These are phyloP conservation scores for Protobothrops flavoviridis DNA, from an alignment of 2,113 vertebrate genomes.

Conservation along the genomic window DNA sequence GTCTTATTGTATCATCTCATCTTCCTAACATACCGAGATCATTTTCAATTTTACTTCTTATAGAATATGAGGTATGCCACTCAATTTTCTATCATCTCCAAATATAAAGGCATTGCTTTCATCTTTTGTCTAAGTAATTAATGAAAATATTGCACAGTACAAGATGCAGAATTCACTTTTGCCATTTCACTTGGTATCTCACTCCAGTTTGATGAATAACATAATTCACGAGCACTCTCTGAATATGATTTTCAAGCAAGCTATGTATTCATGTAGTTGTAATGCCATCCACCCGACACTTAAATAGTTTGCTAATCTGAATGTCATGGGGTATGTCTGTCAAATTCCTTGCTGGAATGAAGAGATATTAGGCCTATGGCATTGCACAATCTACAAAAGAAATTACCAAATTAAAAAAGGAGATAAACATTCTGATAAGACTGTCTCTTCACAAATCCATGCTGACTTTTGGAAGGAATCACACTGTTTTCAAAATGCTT, in stretches of 20 bases:
- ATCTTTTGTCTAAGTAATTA: neutral
- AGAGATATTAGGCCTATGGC: neutral
- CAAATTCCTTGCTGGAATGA: neutral
- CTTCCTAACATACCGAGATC: neutral
- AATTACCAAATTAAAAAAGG: neutral
- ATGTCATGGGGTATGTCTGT: neutral
- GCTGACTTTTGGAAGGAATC: neutral
- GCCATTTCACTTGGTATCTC: neutral
- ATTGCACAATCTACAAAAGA: neutral
- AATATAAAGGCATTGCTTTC: neutral
- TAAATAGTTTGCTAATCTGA: neutral
- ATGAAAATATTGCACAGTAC: neutral
- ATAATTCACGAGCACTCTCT: neutral
- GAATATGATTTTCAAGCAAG: neutral
- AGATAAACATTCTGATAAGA: neutral
- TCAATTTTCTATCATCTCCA: neutral
- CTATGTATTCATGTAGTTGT: neutral
- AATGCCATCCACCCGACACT: neutral
- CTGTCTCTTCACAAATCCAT: neutral
- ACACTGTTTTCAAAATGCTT: neutral
- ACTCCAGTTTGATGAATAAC: neutral
- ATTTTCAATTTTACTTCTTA: neutral
- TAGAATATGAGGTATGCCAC: neutral
- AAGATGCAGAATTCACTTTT: neutral
- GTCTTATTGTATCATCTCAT: neutral